phyloP scores from a whole-genome alignment of 2,888 invertebrate species.

The Nesidiocoris tenuis region DNA sequence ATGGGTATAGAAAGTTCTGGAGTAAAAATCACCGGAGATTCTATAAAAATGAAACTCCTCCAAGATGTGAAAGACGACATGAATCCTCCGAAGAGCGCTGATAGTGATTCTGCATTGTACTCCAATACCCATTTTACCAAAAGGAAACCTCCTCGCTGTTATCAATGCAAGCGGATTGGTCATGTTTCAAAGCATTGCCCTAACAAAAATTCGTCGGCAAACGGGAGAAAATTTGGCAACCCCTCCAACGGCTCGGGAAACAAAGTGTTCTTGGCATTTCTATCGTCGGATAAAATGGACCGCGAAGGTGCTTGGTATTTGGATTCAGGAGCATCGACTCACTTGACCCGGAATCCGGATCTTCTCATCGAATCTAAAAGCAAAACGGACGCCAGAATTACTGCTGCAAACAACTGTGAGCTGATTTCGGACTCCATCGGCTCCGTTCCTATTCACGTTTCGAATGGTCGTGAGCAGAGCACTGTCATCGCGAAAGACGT shows the following conservation, averaged over 20 bases:
- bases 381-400: background rate
- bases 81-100: background rate
- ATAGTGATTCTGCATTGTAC: background rate
- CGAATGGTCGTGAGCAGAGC: background rate
- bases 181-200: too few species aligned
- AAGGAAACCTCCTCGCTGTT: too few species aligned
- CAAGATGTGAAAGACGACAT: background rate
- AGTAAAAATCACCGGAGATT: background rate
- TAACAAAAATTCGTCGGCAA: background rate
- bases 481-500: background rate
- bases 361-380: background rate
- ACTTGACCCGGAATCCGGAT: background rate
- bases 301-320: background rate
- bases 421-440: background rate
- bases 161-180: too few species aligned
- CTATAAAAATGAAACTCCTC: background rate
- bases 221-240: background rate
- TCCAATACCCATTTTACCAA: background rate
- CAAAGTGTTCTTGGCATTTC: background rate
- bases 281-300: background rate
- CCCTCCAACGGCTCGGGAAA: too few species aligned
- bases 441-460: background rate
- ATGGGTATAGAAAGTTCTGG: conserved; percentile 13
- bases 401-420: background rate
- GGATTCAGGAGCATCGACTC: background rate